Evolutionary conservation across 2,888 invertebrate species (phyloP).

Genomic region (Sinopyrophorus schimmeli): DNA sequence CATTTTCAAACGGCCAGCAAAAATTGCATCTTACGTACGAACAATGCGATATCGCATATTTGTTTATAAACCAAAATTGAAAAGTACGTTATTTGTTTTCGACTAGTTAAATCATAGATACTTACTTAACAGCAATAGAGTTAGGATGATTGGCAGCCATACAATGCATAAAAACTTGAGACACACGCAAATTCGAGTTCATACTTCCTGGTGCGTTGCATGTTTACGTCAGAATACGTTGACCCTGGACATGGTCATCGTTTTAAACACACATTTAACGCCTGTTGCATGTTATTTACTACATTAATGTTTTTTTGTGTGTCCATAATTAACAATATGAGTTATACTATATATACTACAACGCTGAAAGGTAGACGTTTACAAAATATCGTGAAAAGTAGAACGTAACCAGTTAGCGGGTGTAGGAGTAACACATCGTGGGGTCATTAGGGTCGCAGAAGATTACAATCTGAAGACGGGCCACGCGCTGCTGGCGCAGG

Average conservation of each 20-base stretch:
- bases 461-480: conserved; percentile 52
- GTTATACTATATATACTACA: no score
- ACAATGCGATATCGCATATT: conserved; percentile 28
- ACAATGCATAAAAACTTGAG: conserved; percentile 32
- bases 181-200: conserved; percentile 39
- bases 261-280: conserved; percentile 18
- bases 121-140: conserved; percentile 32
- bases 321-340: no score
- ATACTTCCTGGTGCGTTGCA: conserved; percentile 41
- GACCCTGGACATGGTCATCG: conserved; percentile 41
- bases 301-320: no score
- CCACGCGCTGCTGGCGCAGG: conserved; percentile 53
- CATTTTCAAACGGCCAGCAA: no score
- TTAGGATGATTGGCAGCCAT: conserved; percentile 35
- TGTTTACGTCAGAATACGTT: conserved; percentile 42
- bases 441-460: conserved; percentile 49
- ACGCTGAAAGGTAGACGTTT: no score
- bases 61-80: conserved; percentile 30
- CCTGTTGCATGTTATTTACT: neutral
- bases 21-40: no score
- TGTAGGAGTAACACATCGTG: conserved; percentile 50
- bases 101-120: conserved; percentile 29
- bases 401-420: conserved; percentile 47
- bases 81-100: conserved; percentile 32
- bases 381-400: conserved; percentile 31